Evolutionary conservation across 1,140 invertebrate genomes (phyloP), one percentile per base, ranked within the genome.

Genomic region (Agraylea sexmaculata): DNA sequence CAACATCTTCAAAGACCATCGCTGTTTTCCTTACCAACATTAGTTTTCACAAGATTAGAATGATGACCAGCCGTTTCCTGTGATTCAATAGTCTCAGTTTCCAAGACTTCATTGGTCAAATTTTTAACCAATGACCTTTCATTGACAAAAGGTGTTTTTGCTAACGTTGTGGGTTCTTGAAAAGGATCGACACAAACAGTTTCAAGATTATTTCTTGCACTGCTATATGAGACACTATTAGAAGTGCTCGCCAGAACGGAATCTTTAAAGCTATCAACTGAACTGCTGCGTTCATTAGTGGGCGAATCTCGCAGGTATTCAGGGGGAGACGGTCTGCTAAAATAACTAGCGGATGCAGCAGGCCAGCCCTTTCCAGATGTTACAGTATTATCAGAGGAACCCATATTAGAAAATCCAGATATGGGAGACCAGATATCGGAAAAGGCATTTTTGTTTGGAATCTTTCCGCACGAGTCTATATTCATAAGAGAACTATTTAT

Each of bases 371-470:
- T n/a, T n/a, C 17, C 18, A 20, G 20, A 19, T 4, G 37, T 12
- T 3, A n/a, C 23, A 8, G 12, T 4, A 12, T 16, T 36, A 5
- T 45, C 43, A 20, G 27, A 39, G 19, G 30, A 40, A 16, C 29
- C 43, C 1, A 57, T 54, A 21, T 58, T 53, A 0, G 54, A 45
- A n/a, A 53, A 42, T 1, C 52, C 45, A n/a, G 51, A 37, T 33
- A 58, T 60, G 4, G 61, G 61, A 1, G 58, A 60, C 42, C 60
- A 52, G 13, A 59, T 50, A 2, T 57, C 47, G 47, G 57, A 61
- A 43, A 54, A 56, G 1, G 51, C 21, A 50, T 31, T 39, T 23
- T 39, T 32, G 22, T 28, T 39, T 21, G 19, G 28, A 18, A 32
- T 27, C 4, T 29, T 28, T n/a, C n/a, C n/a, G 17, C 34, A 29